Percentiles rank a stretch among this genome's conserved stretches.
These are phyloP conservation scores for Sebastes minor DNA, from an alignment of 2,797 vertebrate genomes.

Conservation along the genomic window DNA sequence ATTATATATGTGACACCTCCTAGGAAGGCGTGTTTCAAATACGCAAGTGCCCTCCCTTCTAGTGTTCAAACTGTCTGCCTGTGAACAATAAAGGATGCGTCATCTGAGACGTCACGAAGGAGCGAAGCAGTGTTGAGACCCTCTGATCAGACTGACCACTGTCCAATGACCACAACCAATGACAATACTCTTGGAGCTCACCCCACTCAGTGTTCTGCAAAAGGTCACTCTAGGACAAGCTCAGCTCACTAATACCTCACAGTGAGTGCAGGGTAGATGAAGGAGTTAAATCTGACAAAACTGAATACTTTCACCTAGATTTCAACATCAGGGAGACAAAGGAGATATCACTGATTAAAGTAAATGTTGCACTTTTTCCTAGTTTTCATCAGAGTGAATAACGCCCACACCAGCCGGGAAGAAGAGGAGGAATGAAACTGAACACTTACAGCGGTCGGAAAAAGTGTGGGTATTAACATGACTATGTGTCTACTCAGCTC, in stretches of 20 bases:
- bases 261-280: background rate
- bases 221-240: slow-evolving; percentile 65
- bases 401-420: background rate
- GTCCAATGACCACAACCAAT: slow-evolving; percentile 74
- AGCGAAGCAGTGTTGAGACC: slow-evolving; percentile 11
- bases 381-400: background rate
- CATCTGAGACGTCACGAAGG: background rate
- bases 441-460: no score
- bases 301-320: background rate
- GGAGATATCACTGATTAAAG: background rate
- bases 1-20: background rate
- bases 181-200: slow-evolving; percentile 69
- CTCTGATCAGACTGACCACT: slow-evolving; percentile 5
- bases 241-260: background rate
- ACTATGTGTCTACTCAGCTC: background rate
- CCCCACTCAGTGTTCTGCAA: slow-evolving; percentile 66
- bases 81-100: background rate
- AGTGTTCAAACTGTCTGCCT: background rate
- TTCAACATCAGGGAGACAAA: background rate
- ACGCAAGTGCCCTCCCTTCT: background rate
- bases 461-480: no score
- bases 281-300: background rate
- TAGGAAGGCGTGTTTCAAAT: background rate
- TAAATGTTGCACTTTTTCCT: background rate
- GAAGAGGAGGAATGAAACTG: background rate